Conservation (phyloP, 2,113 vertebrate genomes). For the Hystrix brachyura region DNA sequence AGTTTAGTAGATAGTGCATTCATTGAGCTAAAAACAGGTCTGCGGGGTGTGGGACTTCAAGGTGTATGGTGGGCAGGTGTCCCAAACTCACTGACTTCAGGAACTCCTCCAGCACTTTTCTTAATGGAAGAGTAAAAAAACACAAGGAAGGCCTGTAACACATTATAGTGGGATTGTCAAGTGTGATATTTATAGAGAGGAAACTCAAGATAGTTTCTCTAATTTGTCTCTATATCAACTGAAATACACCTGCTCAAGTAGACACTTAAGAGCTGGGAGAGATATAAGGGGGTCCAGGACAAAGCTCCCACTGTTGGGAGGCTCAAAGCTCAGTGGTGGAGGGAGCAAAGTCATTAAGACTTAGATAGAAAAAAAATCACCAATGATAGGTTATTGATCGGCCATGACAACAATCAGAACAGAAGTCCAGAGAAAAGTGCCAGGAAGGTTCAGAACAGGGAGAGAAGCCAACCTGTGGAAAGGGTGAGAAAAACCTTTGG, state of each 20-base stretch:
- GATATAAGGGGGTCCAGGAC: neutral
- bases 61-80: neutral
- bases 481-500: neutral
- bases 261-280: neutral
- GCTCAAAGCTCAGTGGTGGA: neutral
- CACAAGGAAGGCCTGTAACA: neutral
- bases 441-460: neutral
- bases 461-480: neutral
- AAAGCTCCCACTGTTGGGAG: neutral
- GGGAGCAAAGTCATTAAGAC: neutral
- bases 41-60: neutral
- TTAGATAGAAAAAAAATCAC: neutral
- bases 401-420: rapidly evolving
- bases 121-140: neutral
- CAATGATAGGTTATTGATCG: neutral
- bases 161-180: neutral
- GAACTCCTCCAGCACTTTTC: neutral
- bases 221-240: neutral
- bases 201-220: neutral
- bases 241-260: constrained; percentile 5
- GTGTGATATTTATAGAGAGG: neutral
- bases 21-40: neutral
- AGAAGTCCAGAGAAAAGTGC: neutral
- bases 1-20: neutral
- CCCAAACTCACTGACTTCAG: constrained; percentile 19